phyloP scores from a whole-genome alignment of 2,113 vertebrate species.

The Gopherus evgoodei region DNA sequence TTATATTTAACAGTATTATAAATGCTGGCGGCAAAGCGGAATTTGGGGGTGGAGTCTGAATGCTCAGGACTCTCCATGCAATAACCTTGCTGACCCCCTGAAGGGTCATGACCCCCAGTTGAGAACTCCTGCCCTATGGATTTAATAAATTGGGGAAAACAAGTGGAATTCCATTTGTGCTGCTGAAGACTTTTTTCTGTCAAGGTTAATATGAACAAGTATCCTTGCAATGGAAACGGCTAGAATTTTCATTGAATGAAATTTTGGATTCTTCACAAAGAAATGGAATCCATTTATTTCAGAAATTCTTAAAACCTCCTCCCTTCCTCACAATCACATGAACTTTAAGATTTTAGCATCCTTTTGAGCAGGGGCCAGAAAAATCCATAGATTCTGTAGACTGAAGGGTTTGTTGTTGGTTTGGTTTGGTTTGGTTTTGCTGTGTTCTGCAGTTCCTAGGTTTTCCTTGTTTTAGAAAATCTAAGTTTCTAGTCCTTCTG shows the following conservation, averaged over 20 bases:
- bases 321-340: neutral
- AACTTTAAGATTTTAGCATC: neutral
- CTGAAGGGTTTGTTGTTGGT: neutral
- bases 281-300: neutral
- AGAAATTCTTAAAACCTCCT: neutral
- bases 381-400: accelerated
- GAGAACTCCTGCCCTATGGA: too few species aligned
- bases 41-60: too few species aligned
- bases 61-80: too few species aligned
- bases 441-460: neutral
- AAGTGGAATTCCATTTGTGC: neutral
- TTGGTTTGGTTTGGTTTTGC: neutral
- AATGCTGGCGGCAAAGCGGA: too few species aligned
- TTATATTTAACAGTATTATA: too few species aligned
- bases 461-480: neutral
- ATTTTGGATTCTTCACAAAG: neutral
- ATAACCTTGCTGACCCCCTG: too few species aligned
- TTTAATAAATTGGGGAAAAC: neutral
- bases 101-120: too few species aligned
- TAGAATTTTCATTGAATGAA: neutral
- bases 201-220: neutral
- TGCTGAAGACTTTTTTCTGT: neutral
- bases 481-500: neutral
- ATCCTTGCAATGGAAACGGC: neutral
- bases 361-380: neutral